A percentile compares a stretch with the other conserved stretches of the same genome.
phyloP scores from a whole-genome alignment of 2,888 invertebrate species.

The Papilio demoleus region DNA sequence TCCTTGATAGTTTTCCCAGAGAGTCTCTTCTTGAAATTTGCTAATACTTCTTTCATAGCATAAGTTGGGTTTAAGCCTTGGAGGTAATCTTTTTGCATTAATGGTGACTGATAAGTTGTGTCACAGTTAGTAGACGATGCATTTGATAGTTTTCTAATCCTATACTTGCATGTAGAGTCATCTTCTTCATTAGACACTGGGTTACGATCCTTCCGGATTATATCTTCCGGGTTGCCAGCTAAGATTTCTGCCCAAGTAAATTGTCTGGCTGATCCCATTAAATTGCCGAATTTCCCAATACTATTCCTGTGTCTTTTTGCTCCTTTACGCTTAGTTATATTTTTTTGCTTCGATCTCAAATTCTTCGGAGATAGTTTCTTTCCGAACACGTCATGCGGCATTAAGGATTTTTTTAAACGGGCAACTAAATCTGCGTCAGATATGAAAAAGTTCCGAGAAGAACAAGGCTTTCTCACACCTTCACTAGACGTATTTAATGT shows the following conservation, averaged over 20 bases:
- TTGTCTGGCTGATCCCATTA: constrained; percentile 80
- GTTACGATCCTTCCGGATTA: constrained; percentile 81
- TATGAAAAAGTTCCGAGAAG: constrained; percentile 76
- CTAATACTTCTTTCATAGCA: constrained; percentile 87
- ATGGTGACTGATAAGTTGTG: constrained; percentile 64
- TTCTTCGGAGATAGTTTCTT: constrained; percentile 85
- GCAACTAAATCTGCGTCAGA: constrained; percentile 77
- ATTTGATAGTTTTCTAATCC: constrained; percentile 73
- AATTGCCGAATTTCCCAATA: constrained; percentile 79
- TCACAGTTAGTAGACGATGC: constrained; percentile 68
- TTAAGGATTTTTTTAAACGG: constrained; percentile 75
- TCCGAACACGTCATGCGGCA: constrained; percentile 77
- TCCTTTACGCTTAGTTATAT: constrained; percentile 72
- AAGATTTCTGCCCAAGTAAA: constrained; percentile 88
- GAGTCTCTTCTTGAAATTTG: constrained; percentile 83
- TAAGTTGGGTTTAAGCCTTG: constrained; percentile 85
- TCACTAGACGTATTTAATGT: constrained; percentile 76
- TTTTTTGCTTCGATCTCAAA: constrained; percentile 84
- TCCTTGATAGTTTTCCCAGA: constrained; percentile 63
- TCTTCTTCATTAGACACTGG: constrained; percentile 52
- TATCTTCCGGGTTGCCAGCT: constrained; percentile 85
- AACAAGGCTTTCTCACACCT: constrained; percentile 74
- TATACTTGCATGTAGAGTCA: constrained; percentile 72
- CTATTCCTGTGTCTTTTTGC: constrained; percentile 73
- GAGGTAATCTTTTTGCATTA: constrained; percentile 76